Base-by-base conservation (phyloP, 1,140 invertebrate species). In the Physella acuta region DNA sequence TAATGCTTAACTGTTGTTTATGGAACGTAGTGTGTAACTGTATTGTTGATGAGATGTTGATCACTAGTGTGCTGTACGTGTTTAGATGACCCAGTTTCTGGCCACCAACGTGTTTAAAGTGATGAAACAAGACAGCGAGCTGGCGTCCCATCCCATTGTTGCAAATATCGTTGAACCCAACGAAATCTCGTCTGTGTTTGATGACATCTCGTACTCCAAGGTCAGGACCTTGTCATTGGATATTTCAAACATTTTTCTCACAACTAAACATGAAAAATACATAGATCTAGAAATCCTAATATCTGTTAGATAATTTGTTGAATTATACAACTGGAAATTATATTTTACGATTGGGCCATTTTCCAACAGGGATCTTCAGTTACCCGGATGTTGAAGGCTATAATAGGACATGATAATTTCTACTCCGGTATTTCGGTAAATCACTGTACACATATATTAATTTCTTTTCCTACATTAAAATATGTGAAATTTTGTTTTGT, bases 201-300 rank as follows among this genome's bases (percentile, higher is more conserved):
- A 63, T 63, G 34, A 20, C 61, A 63, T 63, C 26, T 63, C 61
- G n/a, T 63, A 63, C 61, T 37, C 33, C n/a, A 63, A 63, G 61
- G 61, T 63, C n/a, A 37, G 14, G 14, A 34, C 26, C 36, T 28
- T n/a, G 8, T 55, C 8, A n/a, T n/a, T n/a, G n/a, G n/a, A n/a
- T n/a, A n/a, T n/a, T n/a, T n/a, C n/a, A n/a, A n/a, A n/a, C n/a
- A n/a, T n/a, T n/a, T n/a, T n/a, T n/a, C n/a, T n/a, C n/a, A n/a
- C n/a, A n/a, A n/a, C n/a, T n/a, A n/a, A n/a, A n/a, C n/a, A n/a
- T n/a, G n/a, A n/a, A n/a, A n/a, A n/a, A n/a, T n/a, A n/a, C n/a
- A n/a, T n/a, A n/a, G n/a, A n/a, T n/a, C n/a, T n/a, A n/a, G n/a
- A n/a, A n/a, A n/a, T n/a, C n/a, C n/a, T n/a, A n/a, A n/a, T n/a